These are phyloP conservation scores for Vanessa cardui DNA, from an alignment of 2,888 invertebrate genomes.

Conservation along the genomic window DNA sequence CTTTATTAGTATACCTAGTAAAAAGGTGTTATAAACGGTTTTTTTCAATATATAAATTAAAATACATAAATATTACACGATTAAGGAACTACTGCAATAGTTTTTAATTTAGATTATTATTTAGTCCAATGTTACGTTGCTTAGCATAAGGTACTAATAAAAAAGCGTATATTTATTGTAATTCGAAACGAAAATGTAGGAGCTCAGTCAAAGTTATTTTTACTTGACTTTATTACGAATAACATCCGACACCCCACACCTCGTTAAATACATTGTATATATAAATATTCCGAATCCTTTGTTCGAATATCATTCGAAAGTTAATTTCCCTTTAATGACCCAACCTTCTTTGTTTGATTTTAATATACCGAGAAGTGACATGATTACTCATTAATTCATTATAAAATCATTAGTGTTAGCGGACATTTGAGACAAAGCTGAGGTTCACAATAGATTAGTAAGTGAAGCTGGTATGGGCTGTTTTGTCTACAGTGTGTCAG, in stretches of 20 bases:
- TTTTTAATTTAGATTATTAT: too few relatives aligned
- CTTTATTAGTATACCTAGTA: too few relatives aligned
- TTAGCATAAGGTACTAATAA: too few relatives aligned
- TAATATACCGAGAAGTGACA: conserved; percentile 28
- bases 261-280: conserved; percentile 59
- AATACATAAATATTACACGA: too few relatives aligned
- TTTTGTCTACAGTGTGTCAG: conserved; percentile 20
- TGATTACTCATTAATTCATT: conserved; percentile 28
- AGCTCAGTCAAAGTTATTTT: conserved; percentile 62
- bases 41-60: too few relatives aligned
- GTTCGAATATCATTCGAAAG: conserved; percentile 46
- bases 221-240: conserved; percentile 59
- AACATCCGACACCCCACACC: conserved; percentile 66
- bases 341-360: conserved; percentile 30
- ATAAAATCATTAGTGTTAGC: conserved; percentile 17
- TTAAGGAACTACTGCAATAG: too few relatives aligned
- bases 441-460: conserved; percentile 7
- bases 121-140: too few relatives aligned
- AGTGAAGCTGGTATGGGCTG: not conserved
- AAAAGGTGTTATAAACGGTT: too few relatives aligned
- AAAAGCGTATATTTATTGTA: conserved; percentile 15
- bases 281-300: conserved; percentile 47
- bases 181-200: conserved; percentile 56
- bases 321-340: conserved; percentile 40
- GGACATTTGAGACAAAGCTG: conserved; percentile 13